These are phyloP conservation scores for Protobothrops flavoviridis DNA, from an alignment of 2,113 vertebrate genomes.

Conservation along the genomic window DNA sequence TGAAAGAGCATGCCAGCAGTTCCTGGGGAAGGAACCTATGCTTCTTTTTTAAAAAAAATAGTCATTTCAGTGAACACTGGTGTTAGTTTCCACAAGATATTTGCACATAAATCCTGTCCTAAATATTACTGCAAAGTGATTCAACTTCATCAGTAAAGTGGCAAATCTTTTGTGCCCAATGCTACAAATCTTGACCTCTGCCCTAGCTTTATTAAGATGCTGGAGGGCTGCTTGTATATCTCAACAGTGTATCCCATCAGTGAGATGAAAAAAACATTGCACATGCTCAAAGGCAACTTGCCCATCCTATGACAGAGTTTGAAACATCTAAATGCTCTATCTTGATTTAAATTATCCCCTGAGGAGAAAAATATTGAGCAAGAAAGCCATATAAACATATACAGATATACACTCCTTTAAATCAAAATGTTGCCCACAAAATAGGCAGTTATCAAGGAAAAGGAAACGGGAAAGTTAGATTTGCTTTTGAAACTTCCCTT, in stretches of 20 bases:
- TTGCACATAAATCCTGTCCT: background rate
- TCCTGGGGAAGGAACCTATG: background rate
- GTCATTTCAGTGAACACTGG: background rate
- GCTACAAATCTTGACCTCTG: background rate
- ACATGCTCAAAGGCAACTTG: background rate
- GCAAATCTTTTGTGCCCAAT: background rate
- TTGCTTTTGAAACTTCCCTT: conserved; percentile 20
- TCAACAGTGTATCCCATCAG: background rate
- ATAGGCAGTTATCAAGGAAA: conserved; percentile 26
- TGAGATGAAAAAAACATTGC: background rate
- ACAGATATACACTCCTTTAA: conserved; percentile 9
- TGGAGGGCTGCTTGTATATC: background rate
- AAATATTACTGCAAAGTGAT: background rate
- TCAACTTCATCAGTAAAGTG: background rate
- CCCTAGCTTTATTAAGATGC: background rate
- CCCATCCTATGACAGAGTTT: background rate
- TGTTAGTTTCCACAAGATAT: background rate
- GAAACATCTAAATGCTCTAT: background rate
- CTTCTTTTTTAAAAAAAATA: background rate
- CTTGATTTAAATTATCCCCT: background rate
- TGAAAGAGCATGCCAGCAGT: background rate
- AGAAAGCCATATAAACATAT: background rate
- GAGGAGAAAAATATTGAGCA: background rate
- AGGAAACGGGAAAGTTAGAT: background rate
- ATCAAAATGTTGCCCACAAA: conserved; percentile 32